phyloP scores from a whole-genome alignment of 2,797 vertebrate species.

The Anolis apletophallus region DNA sequence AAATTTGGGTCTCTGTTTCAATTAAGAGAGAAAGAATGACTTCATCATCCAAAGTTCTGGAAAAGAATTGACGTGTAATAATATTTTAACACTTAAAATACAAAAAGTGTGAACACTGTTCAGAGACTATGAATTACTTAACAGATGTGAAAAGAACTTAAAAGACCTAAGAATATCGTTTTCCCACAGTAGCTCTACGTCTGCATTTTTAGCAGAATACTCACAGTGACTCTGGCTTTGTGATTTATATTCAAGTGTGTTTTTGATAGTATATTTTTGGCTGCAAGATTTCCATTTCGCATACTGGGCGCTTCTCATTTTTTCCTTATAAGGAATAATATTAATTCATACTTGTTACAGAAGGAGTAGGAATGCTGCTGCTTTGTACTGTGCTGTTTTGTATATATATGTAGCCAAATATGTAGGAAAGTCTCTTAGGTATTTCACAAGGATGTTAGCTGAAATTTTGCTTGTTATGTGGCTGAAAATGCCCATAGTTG shows the following conservation, averaged over 20 bases:
- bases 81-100: slow-evolving; percentile 14
- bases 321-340: slow-evolving; percentile 30
- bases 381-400: too few relatives aligned
- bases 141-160: slow-evolving; percentile 16
- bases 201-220: slow-evolving; percentile 11
- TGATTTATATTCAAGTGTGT: slow-evolving; percentile 36
- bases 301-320: neutral
- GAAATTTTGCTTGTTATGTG: slow-evolving; percentile 4
- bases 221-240: slow-evolving; percentile 34
- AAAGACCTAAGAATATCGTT: slow-evolving; percentile 29
- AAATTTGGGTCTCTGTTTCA: neutral
- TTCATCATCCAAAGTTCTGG: neutral
- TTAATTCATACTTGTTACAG: neutral
- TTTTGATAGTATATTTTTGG: slow-evolving; percentile 32
- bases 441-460: slow-evolving; percentile 1
- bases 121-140: neutral
- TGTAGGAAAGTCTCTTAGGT: neutral
- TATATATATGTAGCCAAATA: too few relatives aligned
- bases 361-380: neutral
- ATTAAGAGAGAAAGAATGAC: neutral
- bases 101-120: slow-evolving; percentile 11
- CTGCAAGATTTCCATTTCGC: neutral
- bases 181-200: slow-evolving; percentile 23
- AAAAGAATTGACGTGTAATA: neutral
- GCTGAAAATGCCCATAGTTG: neutral